Base-by-base conservation (phyloP, 2,797 vertebrate species). In the Astyanax mexicanus region DNA sequence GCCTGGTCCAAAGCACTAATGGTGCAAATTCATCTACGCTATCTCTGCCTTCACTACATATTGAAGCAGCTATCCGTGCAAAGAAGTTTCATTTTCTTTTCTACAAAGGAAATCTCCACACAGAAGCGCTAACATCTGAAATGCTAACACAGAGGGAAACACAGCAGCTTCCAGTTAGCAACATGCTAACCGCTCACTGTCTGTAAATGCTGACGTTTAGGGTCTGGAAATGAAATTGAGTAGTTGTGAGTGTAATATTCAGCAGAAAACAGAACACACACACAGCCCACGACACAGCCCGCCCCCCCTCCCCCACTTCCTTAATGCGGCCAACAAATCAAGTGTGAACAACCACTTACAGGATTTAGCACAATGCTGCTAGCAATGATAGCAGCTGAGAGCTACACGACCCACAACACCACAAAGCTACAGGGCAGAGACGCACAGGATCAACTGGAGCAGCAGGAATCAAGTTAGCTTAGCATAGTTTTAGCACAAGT, bases 231-330 rank as follows among this genome's bases (percentile, higher is more conserved):
- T n/a, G n/a, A n/a, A n/a, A n/a, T n/a, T n/a, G n/a, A n/a, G n/a
- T n/a, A n/a, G 64, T 19, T 45, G 38, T 7, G 27, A 44, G 49
- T 57, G 64, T 23, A 60, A 68, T 37, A 65, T 42, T 29, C 44
- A 76, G 25, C 29, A n/a, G 37, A 55, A 76, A 83, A 69, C 47
- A 69, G 71, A 74, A 58, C 61, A 49, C 29, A 70, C 29, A 70
- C 10, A 38, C 75, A 57, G 21, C 44, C 75, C 73, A 68, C 60
- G 66, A 67, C 25, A 40, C 42, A 65, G 54, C 23, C 51, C 3
- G 0, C 29, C 74, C 81, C 74, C 81, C 80, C 23, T 77, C 83
- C 80, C 74, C 76, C 80, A 78, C 73, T 77, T 80, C 83, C 83
- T 80, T 69, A 81, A 61, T 35, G 38, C 52, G 0, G 40, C 35